These are phyloP conservation scores for Melanocharis versteri DNA, from an alignment of 2,113 vertebrate genomes.

Conservation along the genomic window DNA sequence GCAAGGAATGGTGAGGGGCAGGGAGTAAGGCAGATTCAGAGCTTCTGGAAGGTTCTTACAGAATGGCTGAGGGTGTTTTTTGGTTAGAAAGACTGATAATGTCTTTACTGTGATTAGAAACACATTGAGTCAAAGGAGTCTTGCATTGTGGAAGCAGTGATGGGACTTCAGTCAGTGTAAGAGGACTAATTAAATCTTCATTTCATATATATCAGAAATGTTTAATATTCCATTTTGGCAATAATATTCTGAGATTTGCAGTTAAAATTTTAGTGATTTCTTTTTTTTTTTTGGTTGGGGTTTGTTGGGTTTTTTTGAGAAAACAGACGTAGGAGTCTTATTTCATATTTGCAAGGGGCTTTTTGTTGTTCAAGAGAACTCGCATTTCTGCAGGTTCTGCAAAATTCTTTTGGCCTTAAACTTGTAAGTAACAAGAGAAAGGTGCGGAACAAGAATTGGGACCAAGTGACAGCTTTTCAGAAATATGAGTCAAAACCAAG, in stretches of 20 bases:
- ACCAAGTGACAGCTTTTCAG: background rate
- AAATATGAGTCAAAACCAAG: background rate
- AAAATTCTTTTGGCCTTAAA: background rate
- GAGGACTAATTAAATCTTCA: background rate
- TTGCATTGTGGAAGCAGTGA: background rate
- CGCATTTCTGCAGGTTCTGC: background rate
- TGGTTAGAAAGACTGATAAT: background rate
- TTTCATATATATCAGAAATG: background rate
- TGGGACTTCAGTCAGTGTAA: background rate
- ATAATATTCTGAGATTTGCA: background rate
- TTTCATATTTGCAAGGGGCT: fast-evolving
- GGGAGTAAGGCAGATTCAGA: background rate
- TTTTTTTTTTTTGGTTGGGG: background rate
- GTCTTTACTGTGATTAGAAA: background rate
- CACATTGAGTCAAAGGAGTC: background rate
- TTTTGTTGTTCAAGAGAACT: background rate
- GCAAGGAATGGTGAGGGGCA: background rate
- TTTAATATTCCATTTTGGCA: background rate
- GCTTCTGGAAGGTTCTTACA: background rate
- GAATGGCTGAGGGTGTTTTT: background rate
- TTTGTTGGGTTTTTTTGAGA: background rate
- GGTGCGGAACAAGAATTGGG: background rate
- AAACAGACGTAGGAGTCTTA: background rate
- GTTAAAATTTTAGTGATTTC: background rate
- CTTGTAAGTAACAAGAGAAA: background rate